Percentiles rank a stretch among this genome's conserved stretches.
These are phyloP conservation scores for Channallabes apus DNA, from an alignment of 2,797 vertebrate species.

Conservation along the genomic window DNA sequence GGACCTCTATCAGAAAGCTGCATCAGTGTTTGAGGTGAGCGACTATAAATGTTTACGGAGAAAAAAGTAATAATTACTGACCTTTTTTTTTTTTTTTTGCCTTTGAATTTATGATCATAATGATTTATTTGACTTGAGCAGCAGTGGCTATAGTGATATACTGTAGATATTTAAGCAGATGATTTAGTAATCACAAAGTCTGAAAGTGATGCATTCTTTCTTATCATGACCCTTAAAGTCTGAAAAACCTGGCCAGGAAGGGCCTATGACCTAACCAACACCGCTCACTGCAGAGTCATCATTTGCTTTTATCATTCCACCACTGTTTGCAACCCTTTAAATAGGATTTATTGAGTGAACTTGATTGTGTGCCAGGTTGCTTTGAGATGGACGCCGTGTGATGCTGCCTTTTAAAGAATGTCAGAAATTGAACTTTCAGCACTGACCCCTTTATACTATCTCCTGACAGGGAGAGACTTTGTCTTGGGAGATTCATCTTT, in stretches of 20 bases:
- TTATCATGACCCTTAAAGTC: neutral
- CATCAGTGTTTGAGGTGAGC: conserved; percentile 84
- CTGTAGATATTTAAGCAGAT: no score
- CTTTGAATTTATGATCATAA: neutral
- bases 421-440: neutral
- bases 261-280: neutral
- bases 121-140: neutral
- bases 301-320: neutral
- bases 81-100: no score
- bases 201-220: neutral
- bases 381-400: neutral
- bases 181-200: neutral
- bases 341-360: neutral
- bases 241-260: neutral
- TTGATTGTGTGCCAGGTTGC: no score
- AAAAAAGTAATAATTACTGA: neutral
- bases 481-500: neutral
- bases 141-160: no score
- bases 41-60: neutral
- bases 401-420: neutral
- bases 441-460: neutral
- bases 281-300: neutral
- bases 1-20: conserved; percentile 85
- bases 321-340: neutral
- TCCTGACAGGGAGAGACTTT: neutral